A percentile compares a stretch with the other conserved stretches of the same genome.
Conservation (phyloP, 2,888 invertebrate species). For the Aradus depressus region DNA sequence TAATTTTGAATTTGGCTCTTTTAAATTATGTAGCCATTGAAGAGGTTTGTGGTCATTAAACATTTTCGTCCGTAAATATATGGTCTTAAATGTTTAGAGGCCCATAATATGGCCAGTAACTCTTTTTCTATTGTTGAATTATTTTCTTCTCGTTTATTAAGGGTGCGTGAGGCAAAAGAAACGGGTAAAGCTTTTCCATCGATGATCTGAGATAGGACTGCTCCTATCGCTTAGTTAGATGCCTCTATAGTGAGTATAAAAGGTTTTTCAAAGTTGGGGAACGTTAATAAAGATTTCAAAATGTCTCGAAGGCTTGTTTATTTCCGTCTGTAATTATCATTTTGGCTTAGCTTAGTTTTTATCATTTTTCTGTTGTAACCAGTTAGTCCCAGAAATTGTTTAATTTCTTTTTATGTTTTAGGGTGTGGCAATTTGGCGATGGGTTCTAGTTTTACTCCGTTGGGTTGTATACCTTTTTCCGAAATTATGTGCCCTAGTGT, state of each 20-base stretch:
- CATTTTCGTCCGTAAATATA: too few relatives aligned
- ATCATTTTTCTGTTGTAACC: constrained; percentile 10
- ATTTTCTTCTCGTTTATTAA: too few relatives aligned
- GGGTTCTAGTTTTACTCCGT: constrained; percentile 2
- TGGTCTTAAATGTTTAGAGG: too few relatives aligned
- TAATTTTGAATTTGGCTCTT: too few relatives aligned
- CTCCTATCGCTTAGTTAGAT: constrained; percentile 31
- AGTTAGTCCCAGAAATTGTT: constrained; percentile 2
- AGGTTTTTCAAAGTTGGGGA: constrained; percentile 15
- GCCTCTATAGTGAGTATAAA: constrained; percentile 31
- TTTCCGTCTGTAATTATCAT: background rate
- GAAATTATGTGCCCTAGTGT: constrained; percentile 12
- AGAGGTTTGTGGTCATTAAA: too few relatives aligned
- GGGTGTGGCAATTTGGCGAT: background rate
- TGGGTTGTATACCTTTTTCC: background rate
- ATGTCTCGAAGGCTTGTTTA: background rate
- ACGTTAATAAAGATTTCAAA: constrained; percentile 8
- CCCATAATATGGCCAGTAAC: too few relatives aligned
- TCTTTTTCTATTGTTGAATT: too few relatives aligned
- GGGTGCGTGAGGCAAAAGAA: too few relatives aligned
- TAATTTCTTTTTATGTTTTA: constrained; percentile 6
- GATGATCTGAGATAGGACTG: constrained; percentile 32
- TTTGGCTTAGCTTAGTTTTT: background rate
- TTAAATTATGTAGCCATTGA: too few relatives aligned
- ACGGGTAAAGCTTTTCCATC: too few relatives aligned